Percentiles rank a stretch among this genome's conserved stretches.
Evolutionary conservation across 2,797 vertebrate genomes (phyloP).

Genomic region (Clarias fuscus): DNA sequence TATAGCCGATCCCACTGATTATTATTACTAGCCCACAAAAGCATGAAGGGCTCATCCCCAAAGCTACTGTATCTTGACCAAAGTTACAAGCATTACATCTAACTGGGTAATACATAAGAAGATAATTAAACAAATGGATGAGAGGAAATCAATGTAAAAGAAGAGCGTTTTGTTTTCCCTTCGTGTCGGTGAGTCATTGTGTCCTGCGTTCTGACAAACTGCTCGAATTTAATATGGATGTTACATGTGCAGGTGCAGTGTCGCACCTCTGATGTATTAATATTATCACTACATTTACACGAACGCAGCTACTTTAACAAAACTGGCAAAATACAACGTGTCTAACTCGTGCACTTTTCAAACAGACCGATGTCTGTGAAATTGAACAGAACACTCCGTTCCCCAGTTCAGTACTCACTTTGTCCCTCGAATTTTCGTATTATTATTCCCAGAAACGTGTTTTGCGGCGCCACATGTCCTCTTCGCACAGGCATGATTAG

Average conservation of each 20-base stretch:
- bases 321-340: background rate
- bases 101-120: background rate
- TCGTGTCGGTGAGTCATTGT: background rate
- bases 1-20: background rate
- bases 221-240: background rate
- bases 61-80: background rate
- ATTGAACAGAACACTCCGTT: background rate
- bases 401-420: conserved; percentile 82
- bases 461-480: conserved; percentile 99
- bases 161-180: background rate
- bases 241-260: background rate
- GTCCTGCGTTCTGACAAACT: background rate
- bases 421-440: conserved; percentile 99
- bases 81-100: background rate
- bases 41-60: background rate
- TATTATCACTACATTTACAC: background rate
- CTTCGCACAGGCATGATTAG: conserved; percentile 96
- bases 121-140: background rate
- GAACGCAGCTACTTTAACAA: background rate
- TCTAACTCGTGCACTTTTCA: background rate
- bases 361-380: background rate
- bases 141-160: background rate
- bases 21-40: background rate
- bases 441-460: conserved; percentile 97
- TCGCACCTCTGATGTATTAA: background rate